A percentile compares a stretch with the other conserved stretches of the same genome.
Conservation (phyloP, 1,140 invertebrate species). For the Bombus impatiens region DNA sequence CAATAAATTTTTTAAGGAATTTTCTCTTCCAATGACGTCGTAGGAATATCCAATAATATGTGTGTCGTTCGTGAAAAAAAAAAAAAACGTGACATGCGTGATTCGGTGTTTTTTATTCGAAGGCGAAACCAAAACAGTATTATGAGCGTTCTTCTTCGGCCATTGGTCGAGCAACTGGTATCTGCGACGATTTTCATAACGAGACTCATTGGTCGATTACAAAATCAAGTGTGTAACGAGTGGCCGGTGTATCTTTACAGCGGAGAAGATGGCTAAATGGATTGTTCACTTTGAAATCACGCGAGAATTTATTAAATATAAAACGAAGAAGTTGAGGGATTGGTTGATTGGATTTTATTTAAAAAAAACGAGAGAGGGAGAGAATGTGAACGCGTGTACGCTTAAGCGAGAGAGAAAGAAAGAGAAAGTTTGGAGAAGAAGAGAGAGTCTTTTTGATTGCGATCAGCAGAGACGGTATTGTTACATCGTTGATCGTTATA, state of each 20-base stretch:
- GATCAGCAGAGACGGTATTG: conserved; percentile 56
- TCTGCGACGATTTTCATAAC: conserved; percentile 46
- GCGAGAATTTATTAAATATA: conserved; percentile 1
- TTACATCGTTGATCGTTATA: conserved; percentile 65
- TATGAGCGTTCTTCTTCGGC: conserved; percentile 36
- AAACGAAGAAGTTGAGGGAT: conserved; percentile 12
- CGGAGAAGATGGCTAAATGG: conserved; percentile 36
- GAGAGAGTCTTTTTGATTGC: conserved; percentile 16
- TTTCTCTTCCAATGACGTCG: background rate
- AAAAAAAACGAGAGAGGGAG: background rate
- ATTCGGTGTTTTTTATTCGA: conserved; percentile 29
- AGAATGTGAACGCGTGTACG: background rate
- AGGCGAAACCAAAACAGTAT: conserved; percentile 49
- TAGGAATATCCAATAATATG: background rate
- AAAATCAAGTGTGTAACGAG: conserved; percentile 50
- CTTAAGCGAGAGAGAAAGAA: background rate
- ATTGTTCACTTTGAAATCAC: conserved; percentile 37
- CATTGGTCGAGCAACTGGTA: background rate
- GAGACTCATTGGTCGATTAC: conserved; percentile 41
- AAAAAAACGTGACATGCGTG: background rate
- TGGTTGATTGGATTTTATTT: conserved; percentile 9
- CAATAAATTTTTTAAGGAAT: no score
- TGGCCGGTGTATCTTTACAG: conserved; percentile 49
- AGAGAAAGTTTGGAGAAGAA: background rate
- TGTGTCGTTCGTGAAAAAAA: background rate